Evolutionary conservation across 2,888 invertebrate species (phyloP).

Genomic region (Rhagonycha lutea): DNA sequence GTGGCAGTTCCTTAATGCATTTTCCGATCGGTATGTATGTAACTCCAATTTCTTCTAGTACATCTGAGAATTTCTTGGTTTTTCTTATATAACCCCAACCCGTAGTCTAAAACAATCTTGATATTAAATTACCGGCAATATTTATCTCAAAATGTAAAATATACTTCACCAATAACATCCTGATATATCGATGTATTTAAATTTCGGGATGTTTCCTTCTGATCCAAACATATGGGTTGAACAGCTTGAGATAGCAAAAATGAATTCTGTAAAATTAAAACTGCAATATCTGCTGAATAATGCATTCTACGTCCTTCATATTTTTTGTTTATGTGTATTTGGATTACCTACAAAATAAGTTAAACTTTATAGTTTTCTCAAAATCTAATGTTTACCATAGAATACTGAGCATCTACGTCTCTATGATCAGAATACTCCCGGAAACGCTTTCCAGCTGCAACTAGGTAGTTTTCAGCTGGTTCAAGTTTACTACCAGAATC

Average conservation of each 20-base stretch:
- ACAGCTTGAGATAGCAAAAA: conserved; percentile 45
- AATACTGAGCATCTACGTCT: conserved; percentile 31
- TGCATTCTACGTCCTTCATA: conserved; percentile 37
- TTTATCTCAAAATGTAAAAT: conserved; percentile 5
- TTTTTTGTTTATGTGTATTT: conserved; percentile 32
- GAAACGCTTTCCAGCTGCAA: conserved; percentile 46
- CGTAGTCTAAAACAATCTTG: neutral
- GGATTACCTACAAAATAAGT: conserved; percentile 31
- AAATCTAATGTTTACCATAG: conserved; percentile 9
- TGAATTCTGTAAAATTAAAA: conserved; percentile 41
- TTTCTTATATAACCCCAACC: neutral
- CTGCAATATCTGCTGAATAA: conserved; percentile 48
- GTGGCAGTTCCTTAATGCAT: neutral
- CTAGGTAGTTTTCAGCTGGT: conserved; percentile 26
- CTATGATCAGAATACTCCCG: conserved; percentile 36
- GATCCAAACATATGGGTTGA: conserved; percentile 50
- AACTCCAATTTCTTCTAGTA: neutral
- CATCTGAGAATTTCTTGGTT: neutral
- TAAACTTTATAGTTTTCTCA: conserved; percentile 25
- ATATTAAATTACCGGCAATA: neutral
- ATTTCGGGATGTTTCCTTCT: conserved; percentile 27
- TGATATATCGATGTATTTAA: conserved; percentile 6
- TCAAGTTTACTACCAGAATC: conserved; percentile 21
- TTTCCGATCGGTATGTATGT: neutral
- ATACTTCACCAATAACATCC: conserved; percentile 37